These are phyloP conservation scores for Haliaeetus leucogaster DNA, from an alignment of 2,113 vertebrate species.

Conservation along the genomic window DNA sequence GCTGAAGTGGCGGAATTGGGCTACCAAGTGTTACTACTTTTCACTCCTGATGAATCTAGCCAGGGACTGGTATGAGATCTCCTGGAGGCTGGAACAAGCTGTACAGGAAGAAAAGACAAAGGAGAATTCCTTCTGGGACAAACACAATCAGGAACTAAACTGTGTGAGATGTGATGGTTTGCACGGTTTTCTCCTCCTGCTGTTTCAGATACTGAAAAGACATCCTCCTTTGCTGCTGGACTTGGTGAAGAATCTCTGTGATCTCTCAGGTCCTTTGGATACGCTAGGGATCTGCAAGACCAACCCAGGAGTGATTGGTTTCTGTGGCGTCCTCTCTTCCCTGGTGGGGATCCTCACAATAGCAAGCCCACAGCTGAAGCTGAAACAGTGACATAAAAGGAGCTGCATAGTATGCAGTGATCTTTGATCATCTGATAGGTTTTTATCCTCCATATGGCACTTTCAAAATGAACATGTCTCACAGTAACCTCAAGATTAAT, in stretches of 20 bases:
- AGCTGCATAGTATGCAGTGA: not conserved
- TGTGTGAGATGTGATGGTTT: conserved; percentile 64
- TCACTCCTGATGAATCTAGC: conserved; percentile 82
- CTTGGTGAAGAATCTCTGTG: conserved; percentile 87
- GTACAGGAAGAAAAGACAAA: conserved; percentile 30
- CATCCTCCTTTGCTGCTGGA: conserved; percentile 86
- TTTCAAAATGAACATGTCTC: not conserved
- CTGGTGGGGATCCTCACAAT: conserved; percentile 86
- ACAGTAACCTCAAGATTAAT: not conserved
- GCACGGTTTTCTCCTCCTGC: conserved; percentile 74
- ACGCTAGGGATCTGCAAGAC: conserved; percentile 82
- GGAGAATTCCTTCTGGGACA: not conserved
- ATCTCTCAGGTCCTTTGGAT: conserved; percentile 88
- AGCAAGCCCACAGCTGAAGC: conserved; percentile 78
- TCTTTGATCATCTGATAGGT: not conserved
- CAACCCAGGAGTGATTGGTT: conserved; percentile 82
- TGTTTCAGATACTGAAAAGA: conserved; percentile 73
- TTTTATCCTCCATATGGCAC: not conserved
- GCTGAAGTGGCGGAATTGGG: conserved; percentile 79
- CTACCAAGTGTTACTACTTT: conserved; percentile 82
- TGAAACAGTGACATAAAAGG: conserved; percentile 62
- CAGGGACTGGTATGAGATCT: conserved; percentile 82
- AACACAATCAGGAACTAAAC: conserved; percentile 11
- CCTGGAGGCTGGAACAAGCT: conserved; percentile 72
- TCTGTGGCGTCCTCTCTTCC: conserved; percentile 90